A percentile compares a stretch with the other conserved stretches of the same genome.
Conservation (phyloP, 2,113 vertebrate species). For the Pimephales promelas region DNA sequence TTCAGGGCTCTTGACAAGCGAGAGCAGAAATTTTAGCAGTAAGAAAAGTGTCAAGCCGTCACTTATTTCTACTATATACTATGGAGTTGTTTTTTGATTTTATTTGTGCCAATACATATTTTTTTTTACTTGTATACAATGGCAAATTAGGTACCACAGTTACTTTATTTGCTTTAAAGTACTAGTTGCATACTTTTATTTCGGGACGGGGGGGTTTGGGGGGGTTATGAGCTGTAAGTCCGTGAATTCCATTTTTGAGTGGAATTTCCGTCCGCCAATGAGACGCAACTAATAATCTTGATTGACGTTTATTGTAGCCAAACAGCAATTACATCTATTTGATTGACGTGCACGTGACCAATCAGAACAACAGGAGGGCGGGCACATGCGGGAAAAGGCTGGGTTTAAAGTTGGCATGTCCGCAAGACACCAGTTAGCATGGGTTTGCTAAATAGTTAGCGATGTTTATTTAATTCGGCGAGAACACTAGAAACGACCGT, state of each 20-base stretch:
- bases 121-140: background rate
- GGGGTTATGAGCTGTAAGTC: conserved; percentile 47
- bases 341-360: conserved; percentile 64
- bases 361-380: conserved; percentile 65
- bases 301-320: conserved; percentile 64
- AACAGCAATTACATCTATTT: conserved; percentile 36
- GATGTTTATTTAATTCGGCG: conserved; percentile 31
- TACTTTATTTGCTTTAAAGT: background rate
- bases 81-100: too few relatives aligned
- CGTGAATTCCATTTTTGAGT: conserved; percentile 67
- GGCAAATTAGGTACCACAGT: background rate
- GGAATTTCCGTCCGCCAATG: conserved; percentile 62
- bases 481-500: background rate
- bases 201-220: background rate
- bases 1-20: conserved; percentile 42
- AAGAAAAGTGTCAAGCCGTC: background rate
- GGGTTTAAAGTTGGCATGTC: conserved; percentile 57
- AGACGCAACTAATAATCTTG: conserved; percentile 38
- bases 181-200: conserved; percentile 39
- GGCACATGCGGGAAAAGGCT: conserved; percentile 78
- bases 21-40: background rate
- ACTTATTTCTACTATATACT: background rate
- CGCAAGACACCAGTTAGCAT: conserved; percentile 34
- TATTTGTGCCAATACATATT: background rate
- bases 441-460: conserved; percentile 50